Conservation (phyloP, 2,113 vertebrate genomes). For the Himantopus leucocephalus region DNA sequence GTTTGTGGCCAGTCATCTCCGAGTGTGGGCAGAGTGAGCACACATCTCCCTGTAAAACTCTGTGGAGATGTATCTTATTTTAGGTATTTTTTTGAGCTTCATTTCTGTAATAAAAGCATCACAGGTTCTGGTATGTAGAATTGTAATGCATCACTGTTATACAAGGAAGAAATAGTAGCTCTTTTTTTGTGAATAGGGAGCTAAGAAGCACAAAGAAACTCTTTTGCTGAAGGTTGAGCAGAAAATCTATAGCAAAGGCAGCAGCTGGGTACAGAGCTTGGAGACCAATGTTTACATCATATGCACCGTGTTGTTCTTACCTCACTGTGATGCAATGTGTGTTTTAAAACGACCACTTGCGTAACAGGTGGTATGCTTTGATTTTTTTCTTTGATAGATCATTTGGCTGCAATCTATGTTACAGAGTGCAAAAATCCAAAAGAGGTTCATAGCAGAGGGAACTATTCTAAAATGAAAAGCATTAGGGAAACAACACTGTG, state of each 20-base stretch:
- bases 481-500: not conserved
- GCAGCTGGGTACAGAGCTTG: not conserved
- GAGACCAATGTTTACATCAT: not conserved
- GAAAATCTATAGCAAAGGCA: not conserved
- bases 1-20: slow-evolving; percentile 49
- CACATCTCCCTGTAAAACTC: slow-evolving; percentile 30
- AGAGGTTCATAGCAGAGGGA: slow-evolving; percentile 2
- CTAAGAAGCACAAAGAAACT: not conserved
- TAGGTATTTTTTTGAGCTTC: not conserved
- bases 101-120: not conserved
- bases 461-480: not conserved
- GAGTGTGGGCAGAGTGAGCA: slow-evolving; percentile 52
- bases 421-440: slow-evolving; percentile 11
- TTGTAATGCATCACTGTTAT: not conserved
- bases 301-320: not conserved
- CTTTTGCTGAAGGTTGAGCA: not conserved
- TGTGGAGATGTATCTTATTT: slow-evolving; percentile 18
- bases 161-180: not conserved
- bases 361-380: not conserved
- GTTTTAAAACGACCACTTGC: slow-evolving; percentile 34
- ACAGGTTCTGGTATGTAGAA: not conserved
- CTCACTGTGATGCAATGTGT: not conserved
- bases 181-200: not conserved
- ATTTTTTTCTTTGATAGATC: slow-evolving; percentile 14
- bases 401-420: slow-evolving; percentile 40